A percentile compares a stretch with the other conserved stretches of the same genome.
Conservation (phyloP, 2,888 invertebrate genomes). For the Germaria angustata region DNA sequence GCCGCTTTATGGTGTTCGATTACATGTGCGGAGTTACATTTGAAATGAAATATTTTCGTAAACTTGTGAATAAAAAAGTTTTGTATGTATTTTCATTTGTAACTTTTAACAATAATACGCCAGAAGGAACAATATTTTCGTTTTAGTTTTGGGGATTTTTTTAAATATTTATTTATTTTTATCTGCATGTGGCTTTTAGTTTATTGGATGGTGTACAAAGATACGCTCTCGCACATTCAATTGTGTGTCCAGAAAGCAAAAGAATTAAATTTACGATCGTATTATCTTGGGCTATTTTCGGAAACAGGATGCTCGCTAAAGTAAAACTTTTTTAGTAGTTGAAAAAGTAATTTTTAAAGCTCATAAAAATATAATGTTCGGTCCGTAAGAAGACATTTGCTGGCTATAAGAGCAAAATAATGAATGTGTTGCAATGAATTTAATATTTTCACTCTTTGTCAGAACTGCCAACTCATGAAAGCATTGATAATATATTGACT, state of each 20-base stretch:
- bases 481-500: background rate
- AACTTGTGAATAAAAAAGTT: background rate
- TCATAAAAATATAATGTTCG: too few relatives aligned
- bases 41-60: too few relatives aligned
- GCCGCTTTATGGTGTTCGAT: too few relatives aligned
- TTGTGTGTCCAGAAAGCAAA: background rate
- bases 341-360: too few relatives aligned
- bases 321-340: too few relatives aligned
- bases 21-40: too few relatives aligned
- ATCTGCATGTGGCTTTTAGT: background rate
- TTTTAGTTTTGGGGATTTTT: slow-evolving; percentile 5
- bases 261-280: background rate
- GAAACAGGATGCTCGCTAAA: background rate
- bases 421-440: background rate
- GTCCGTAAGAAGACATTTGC: too few relatives aligned
- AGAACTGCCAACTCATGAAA: background rate
- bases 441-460: background rate
- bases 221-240: background rate
- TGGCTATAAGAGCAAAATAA: too few relatives aligned
- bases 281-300: background rate
- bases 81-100: background rate
- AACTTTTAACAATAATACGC: slow-evolving; percentile 21
- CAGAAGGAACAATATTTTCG: slow-evolving; percentile 36
- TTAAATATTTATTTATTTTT: background rate
- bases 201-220: background rate